Evolutionary conservation across 2,113 vertebrate species (phyloP).

Genomic region (Etheostoma spectabile): DNA sequence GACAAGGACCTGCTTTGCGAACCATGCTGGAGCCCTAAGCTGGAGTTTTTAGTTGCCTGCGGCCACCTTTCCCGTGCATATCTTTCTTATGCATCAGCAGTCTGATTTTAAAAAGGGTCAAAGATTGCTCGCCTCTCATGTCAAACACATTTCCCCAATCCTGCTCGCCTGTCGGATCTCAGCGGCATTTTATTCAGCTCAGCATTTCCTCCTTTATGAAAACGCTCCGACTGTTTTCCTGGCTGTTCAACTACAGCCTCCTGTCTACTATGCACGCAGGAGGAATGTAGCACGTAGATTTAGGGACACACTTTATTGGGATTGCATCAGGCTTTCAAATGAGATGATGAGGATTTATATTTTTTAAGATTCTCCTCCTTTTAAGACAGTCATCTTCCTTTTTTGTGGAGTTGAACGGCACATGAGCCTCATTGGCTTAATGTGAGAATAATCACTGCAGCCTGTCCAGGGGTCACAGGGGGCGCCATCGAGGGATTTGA

Average conservation of each 20-base stretch:
- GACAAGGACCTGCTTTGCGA: constrained; percentile 41
- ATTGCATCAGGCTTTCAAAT: background rate
- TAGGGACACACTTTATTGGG: background rate
- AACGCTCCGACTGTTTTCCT: constrained; percentile 43
- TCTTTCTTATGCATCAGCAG: constrained; percentile 75
- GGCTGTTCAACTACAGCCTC: background rate
- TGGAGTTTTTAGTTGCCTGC: constrained; percentile 35
- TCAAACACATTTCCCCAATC: constrained; percentile 64
- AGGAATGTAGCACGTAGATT: background rate
- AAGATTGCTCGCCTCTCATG: constrained; percentile 56
- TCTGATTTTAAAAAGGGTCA: constrained; percentile 71
- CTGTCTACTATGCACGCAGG: background rate
- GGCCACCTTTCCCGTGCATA: constrained; percentile 30
- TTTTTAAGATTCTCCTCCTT: background rate
- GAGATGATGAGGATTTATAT: background rate
- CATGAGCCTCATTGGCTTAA: constrained; percentile 11
- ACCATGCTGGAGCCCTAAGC: constrained; percentile 30
- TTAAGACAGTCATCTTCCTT: background rate
- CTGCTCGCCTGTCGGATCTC: constrained; percentile 58
- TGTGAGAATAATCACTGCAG: constrained; percentile 51
- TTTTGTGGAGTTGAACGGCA: constrained; percentile 15
- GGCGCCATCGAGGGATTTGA: constrained; percentile 49
- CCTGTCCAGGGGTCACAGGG: constrained; percentile 37
- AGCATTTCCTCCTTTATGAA: constrained; percentile 59
- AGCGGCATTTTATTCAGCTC: constrained; percentile 60